A percentile compares a stretch with the other conserved stretches of the same genome.
Evolutionary conservation across 2,797 vertebrate species (phyloP).

Genomic region (Pteronotus mesoamericanus): DNA sequence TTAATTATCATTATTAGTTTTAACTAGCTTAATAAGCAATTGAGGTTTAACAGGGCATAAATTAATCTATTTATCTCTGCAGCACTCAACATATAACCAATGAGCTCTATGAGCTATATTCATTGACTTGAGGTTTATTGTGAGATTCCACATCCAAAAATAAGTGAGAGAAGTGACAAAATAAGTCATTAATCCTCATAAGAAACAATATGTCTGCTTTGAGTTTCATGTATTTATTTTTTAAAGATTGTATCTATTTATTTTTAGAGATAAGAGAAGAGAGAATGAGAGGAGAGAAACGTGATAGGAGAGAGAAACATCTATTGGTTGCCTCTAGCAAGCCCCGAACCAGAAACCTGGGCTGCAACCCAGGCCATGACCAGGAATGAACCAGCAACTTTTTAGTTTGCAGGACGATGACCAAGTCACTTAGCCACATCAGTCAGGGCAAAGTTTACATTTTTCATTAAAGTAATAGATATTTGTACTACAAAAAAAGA

Average conservation of each 20-base stretch:
- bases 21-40: constrained; percentile 38
- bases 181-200: constrained; percentile 1
- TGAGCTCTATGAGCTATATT: not conserved
- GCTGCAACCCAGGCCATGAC: no score
- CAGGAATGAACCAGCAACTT: no score
- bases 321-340: no score
- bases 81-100: not conserved
- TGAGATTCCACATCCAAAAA: not conserved
- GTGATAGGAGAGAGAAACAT: no score
- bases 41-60: not conserved
- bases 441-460: not conserved
- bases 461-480: constrained; percentile 1
- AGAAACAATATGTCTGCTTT: not conserved
- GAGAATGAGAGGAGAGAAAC: no score
- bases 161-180: not conserved
- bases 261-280: no score
- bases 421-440: no score
- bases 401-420: no score
- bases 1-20: constrained; percentile 33
- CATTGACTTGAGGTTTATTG: not conserved
- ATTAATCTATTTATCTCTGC: constrained; percentile 14
- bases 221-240: not conserved
- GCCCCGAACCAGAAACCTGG: no score
- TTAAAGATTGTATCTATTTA: no score
- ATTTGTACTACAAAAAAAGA: not conserved